Conservation (phyloP, 2,888 invertebrate genomes). For the Thecophora atra region DNA sequence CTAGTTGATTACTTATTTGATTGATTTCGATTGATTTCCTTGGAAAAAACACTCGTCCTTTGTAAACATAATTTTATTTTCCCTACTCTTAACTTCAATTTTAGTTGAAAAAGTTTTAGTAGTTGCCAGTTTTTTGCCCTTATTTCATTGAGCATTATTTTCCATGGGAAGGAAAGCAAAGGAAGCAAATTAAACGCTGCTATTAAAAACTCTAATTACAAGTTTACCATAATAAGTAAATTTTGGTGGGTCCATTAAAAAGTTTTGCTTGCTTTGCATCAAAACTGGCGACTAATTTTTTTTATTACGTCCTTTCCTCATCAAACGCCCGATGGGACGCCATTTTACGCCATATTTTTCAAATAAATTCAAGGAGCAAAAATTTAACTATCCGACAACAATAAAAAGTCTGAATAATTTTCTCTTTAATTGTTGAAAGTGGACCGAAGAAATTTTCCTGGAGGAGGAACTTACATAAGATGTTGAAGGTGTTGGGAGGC, state of each 20-base stretch:
- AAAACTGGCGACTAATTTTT: background rate
- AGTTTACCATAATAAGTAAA: background rate
- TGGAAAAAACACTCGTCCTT: too few species aligned
- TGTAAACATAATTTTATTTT: too few species aligned
- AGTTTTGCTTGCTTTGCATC: constrained; percentile 4
- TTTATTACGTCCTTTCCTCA: background rate
- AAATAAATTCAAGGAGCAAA: constrained; percentile 10
- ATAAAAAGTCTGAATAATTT: constrained; percentile 27
- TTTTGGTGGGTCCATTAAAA: background rate
- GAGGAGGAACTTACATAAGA: constrained; percentile 1
- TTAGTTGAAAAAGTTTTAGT: too few species aligned
- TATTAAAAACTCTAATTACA: background rate
- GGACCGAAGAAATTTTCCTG: background rate
- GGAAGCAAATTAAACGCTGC: background rate
- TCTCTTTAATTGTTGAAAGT: constrained; percentile 18
- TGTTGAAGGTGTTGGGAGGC: background rate
- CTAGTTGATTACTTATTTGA: too few species aligned
- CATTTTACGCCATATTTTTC: background rate
- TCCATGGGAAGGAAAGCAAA: background rate
- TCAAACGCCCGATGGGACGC: too few species aligned
- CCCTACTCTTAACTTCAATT: too few species aligned
- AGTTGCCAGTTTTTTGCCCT: too few species aligned
- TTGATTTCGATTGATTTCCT: too few species aligned
- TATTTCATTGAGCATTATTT: too few species aligned
- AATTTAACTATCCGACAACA: constrained; percentile 1